Conservation (phyloP, 2,113 vertebrate species). For the Nipponia nippon region DNA sequence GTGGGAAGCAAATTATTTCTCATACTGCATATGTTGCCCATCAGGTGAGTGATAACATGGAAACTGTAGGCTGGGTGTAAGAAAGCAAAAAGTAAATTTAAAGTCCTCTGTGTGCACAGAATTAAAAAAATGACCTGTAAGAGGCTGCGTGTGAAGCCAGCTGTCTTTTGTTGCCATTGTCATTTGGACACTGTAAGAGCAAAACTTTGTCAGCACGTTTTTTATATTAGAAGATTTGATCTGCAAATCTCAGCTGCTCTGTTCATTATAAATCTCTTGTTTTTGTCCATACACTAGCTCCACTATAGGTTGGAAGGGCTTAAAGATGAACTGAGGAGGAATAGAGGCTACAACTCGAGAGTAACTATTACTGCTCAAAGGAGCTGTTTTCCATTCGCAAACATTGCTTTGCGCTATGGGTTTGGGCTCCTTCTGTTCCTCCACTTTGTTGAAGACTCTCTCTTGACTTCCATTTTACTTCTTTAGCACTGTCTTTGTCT, state of each 20-base stretch:
- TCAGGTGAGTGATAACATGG: constrained; percentile 52
- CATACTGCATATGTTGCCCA: constrained; percentile 54
- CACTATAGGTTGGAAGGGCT: constrained; percentile 99
- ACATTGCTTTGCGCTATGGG: constrained; percentile 83
- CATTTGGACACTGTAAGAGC: constrained; percentile 64
- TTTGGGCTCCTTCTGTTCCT: constrained; percentile 83
- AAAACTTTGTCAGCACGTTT: constrained; percentile 69
- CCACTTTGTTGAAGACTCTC: constrained; percentile 81
- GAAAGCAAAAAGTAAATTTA: constrained; percentile 20
- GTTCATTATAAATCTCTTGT: constrained; percentile 89
- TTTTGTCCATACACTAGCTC: constrained; percentile 93
- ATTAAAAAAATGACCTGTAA: constrained; percentile 50
- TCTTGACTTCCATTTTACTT: constrained; percentile 81
- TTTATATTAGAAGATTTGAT: constrained; percentile 68
- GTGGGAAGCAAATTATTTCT: constrained; percentile 64
- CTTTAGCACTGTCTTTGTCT: constrained; percentile 81
- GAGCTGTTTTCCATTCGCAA: constrained; percentile 90
- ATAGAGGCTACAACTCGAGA: constrained; percentile 98
- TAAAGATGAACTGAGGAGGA: constrained; percentile 99
- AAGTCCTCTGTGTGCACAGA: constrained; percentile 61
- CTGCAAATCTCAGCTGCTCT: constrained; percentile 80
- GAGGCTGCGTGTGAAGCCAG: constrained; percentile 44
- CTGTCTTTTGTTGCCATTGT: constrained; percentile 64
- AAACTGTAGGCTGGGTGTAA: constrained; percentile 51
- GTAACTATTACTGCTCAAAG: constrained; percentile 97